These are phyloP conservation scores for Notamacropus eugenii DNA, from an alignment of 2,797 vertebrate species.

Conservation along the genomic window DNA sequence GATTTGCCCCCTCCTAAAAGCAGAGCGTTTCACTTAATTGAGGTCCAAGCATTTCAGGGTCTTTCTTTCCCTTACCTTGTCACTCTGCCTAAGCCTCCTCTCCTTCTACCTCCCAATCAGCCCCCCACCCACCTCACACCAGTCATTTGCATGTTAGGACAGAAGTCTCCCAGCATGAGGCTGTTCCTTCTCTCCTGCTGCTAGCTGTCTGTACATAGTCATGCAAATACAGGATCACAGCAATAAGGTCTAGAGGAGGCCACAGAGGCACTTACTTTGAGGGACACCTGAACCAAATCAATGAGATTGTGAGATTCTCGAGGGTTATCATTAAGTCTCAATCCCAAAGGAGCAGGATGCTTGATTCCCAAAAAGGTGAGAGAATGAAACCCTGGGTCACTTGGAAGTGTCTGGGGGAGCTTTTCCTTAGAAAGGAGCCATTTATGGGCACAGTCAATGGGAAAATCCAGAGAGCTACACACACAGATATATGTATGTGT, in stretches of 20 bases:
- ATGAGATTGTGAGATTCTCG: conserved; percentile 38
- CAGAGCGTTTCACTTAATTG: not conserved
- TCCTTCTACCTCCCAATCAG: not conserved
- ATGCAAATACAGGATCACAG: not conserved
- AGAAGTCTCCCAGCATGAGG: not conserved
- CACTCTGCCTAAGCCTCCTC: not conserved
- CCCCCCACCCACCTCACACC: rapidly evolving
- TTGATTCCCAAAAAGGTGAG: not conserved
- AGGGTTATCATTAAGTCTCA: not conserved
- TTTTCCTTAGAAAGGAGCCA: conserved; percentile 11
- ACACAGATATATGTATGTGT: conserved; percentile 63
- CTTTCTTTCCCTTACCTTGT: not conserved
- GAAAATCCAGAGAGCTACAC: conserved; percentile 12
- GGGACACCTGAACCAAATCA: conserved; percentile 28
- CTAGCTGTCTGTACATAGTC: not conserved
- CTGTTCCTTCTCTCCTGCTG: not conserved
- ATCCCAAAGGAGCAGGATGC: not conserved
- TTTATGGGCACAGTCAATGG: conserved; percentile 46
- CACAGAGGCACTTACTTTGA: not conserved
- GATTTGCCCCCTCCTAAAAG: not conserved
- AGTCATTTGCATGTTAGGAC: not conserved
- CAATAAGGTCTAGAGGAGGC: not conserved
- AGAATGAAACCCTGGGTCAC: conserved; percentile 19
- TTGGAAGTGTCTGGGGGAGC: conserved; percentile 31
- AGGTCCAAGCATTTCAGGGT: too few species aligned